These are phyloP conservation scores for Ptychochromis oligacanthus DNA, from an alignment of 2,113 vertebrate genomes.

Conservation along the genomic window DNA sequence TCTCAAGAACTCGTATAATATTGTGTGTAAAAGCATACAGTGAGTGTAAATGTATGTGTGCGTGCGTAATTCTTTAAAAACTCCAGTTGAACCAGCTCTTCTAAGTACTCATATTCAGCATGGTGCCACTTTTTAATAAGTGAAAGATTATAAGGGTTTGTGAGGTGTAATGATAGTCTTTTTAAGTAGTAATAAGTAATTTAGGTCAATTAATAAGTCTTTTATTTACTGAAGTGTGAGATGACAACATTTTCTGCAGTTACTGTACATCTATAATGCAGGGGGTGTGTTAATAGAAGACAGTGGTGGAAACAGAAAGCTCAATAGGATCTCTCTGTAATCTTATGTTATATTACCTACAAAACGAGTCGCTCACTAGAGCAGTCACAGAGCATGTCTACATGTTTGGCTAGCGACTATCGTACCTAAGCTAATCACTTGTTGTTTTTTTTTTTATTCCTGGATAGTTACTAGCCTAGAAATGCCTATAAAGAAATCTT, in stretches of 20 bases:
- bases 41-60: background rate
- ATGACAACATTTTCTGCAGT: background rate
- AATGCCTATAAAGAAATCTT: too few species aligned
- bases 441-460: too few species aligned
- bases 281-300: background rate
- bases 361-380: too few species aligned
- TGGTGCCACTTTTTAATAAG: background rate
- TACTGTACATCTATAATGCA: rapidly evolving
- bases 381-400: too few species aligned
- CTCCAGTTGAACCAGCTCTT: too few species aligned
- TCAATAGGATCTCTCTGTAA: too few species aligned
- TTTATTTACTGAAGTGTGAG: background rate
- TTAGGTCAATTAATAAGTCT: background rate
- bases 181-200: background rate
- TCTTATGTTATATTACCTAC: too few species aligned
- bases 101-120: background rate
- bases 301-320: background rate
- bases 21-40: too few species aligned
- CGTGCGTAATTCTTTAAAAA: background rate
- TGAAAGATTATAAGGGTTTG: background rate
- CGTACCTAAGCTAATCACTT: too few species aligned
- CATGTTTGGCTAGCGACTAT: too few species aligned
- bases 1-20: too few species aligned
- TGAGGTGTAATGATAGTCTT: background rate
- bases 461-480: too few species aligned